Evolutionary conservation across 2,888 invertebrate species (phyloP), one percentile per base, ranked within the genome.

Genomic region (Chymomyza amoena): DNA sequence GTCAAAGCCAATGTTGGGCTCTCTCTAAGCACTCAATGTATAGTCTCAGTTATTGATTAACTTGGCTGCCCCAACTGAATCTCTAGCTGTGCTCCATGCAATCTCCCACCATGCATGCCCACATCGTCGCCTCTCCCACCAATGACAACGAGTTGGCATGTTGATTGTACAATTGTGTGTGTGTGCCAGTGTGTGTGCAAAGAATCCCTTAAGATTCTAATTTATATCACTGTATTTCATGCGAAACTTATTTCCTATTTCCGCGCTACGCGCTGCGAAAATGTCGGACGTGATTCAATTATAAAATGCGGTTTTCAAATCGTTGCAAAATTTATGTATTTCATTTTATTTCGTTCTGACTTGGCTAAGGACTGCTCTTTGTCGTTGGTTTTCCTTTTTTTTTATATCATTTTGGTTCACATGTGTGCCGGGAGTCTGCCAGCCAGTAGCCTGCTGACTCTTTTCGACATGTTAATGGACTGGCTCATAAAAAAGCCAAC

Each of bases 261-360:
- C 83, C 83, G 78, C 78, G 80, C 66, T 36, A 69, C 52, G 64
- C 61, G 70, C 77, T 80, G 74, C 70, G 81, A 89, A 88, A 90
- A 85, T 87, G 87, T 89, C 89, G 90, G 90, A 91, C 90, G 90
- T 90, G 90, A 90, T 91, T 90, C 90, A 90, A 91, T 90, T 90
- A 90, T 90, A 91, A 90, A 90, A 87, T 90, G 89, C 87, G 90
- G 89, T 88, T 90, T 90, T 89, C 83, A 89, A 90, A 89, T 90
- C 88, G 89, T 89, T 90, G 89, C 83, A 89, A 90, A 90, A 90
- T 89, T 89, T 90, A 90, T 90, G 86, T 89, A 84, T 90, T 87
- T 89, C 76, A 81, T 90, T 87, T 89, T 85, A 87, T 85, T 89
- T 84, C 75, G 45, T 39, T 61, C 16, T 10, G 45, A 62, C 66